phyloP scores from a whole-genome alignment of 2,888 invertebrate species.

The Leptinotarsa juncta region DNA sequence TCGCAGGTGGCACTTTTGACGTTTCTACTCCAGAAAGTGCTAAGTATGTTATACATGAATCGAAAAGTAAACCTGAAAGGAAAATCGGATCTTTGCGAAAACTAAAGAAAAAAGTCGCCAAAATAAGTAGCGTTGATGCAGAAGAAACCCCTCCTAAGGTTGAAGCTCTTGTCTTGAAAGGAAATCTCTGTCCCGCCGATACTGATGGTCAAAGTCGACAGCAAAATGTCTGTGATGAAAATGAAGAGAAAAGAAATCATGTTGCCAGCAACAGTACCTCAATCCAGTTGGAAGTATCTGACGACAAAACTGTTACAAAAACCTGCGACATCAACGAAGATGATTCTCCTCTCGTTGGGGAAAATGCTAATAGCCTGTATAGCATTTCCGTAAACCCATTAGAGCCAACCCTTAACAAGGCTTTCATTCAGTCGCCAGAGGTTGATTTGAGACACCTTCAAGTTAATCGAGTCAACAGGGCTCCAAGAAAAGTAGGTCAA shows the following conservation, averaged over 20 bases:
- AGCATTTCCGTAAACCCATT: neutral
- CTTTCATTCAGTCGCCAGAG: conserved; percentile 1
- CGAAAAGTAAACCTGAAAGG: conserved; percentile 18
- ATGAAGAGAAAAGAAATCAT: conserved; percentile 7
- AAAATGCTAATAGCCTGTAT: neutral
- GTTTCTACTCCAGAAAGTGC: neutral
- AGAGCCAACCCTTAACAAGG: neutral
- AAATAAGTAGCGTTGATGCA: neutral
- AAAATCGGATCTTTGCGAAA: conserved; percentile 37
- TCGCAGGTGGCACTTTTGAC: neutral
- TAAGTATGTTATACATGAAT: conserved; percentile 1
- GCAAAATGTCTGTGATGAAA: neutral
- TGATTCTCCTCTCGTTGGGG: neutral
- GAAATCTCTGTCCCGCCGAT: neutral
- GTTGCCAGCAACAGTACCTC: neutral
- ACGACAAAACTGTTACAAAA: neutral
- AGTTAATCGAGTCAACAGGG: conserved; percentile 8
- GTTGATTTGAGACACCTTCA: neutral
- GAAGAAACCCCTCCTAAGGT: neutral
- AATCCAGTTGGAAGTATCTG: neutral
- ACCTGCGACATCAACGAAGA: neutral
- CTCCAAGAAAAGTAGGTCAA: conserved; percentile 41
- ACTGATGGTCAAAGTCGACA: conserved; percentile 11
- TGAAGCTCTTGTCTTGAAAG: neutral
- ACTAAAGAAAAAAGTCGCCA: conserved; percentile 19